phyloP scores from a whole-genome alignment of 2,797 vertebrate species.

The Echeneis naucrates region DNA sequence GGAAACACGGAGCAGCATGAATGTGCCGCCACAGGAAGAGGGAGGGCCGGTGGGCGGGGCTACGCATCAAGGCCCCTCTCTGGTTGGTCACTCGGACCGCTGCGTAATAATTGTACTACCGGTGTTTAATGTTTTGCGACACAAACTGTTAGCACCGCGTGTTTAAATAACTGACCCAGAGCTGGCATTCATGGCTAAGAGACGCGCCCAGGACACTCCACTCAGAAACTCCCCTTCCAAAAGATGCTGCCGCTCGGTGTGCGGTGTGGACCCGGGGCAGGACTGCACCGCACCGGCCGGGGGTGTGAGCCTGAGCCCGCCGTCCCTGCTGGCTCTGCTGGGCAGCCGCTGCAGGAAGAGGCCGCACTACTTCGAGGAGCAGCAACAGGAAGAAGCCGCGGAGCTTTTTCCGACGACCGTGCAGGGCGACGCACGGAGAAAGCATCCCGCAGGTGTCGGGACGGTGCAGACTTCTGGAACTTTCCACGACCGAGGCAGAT shows the following conservation, averaged over 20 bases:
- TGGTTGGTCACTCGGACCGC: constrained; percentile 52
- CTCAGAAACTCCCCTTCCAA: constrained; percentile 64
- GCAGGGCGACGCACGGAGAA: neutral
- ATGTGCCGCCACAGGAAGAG: constrained; percentile 24
- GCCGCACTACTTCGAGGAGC: constrained; percentile 45
- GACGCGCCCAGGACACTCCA: constrained; percentile 69
- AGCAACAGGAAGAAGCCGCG: neutral
- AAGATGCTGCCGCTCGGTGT: constrained; percentile 34
- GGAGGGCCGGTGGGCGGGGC: constrained; percentile 10
- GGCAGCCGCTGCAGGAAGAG: constrained; percentile 77
- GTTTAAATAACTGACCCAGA: too few relatives aligned
- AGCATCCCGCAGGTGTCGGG: constrained; percentile 8
- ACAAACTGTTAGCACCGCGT: too few relatives aligned
- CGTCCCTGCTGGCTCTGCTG: constrained; percentile 50
- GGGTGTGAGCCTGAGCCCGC: constrained; percentile 42
- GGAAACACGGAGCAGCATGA: neutral
- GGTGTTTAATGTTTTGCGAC: constrained; percentile 3
- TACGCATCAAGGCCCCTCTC: neutral
- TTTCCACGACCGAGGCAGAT: constrained; percentile 38
- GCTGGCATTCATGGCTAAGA: constrained; percentile 76
- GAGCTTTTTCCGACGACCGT: constrained; percentile 1
- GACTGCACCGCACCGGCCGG: constrained; percentile 38
- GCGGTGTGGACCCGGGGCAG: constrained; percentile 45
- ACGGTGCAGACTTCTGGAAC: constrained; percentile 48
- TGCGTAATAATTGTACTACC: constrained; percentile 15